A percentile compares a stretch with the other conserved stretches of the same genome.
phyloP scores from a whole-genome alignment of 2,113 vertebrate species.

The Cavia porcellus region DNA sequence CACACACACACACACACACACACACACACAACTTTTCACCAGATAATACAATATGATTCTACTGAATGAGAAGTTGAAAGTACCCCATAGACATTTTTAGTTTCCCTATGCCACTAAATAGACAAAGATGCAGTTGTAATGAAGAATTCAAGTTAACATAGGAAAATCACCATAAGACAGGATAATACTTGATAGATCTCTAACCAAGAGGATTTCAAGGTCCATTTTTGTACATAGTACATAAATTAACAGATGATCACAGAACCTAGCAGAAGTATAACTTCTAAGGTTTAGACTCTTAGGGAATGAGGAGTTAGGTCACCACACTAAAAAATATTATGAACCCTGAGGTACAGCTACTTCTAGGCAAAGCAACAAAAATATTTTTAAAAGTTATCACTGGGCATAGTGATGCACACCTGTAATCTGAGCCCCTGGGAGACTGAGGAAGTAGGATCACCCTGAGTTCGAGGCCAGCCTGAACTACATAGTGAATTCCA shows the following conservation, averaged over 20 bases:
- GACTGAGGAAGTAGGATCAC: background rate
- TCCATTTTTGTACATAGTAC: background rate
- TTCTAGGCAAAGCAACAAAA: background rate
- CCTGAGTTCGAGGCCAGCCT: background rate
- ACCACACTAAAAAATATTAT: background rate
- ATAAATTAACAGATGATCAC: background rate
- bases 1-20: background rate
- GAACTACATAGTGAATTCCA: background rate
- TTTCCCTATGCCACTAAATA: background rate
- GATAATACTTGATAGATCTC: background rate
- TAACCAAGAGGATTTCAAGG: background rate
- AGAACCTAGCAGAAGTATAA: background rate
- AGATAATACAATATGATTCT: background rate
- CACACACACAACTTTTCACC: background rate
- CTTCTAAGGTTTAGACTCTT: background rate
- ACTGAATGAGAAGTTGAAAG: background rate
- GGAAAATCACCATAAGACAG: background rate
- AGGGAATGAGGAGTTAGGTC: background rate
- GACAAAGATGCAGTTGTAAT: background rate
- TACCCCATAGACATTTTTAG: background rate
- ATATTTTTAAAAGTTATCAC: background rate
- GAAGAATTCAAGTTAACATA: background rate
- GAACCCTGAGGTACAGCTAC: background rate
- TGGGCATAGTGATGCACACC: background rate
- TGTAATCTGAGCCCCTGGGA: background rate